These are phyloP conservation scores for Salvelinus namaycush DNA, from an alignment of 2,113 vertebrate genomes.

Conservation along the genomic window DNA sequence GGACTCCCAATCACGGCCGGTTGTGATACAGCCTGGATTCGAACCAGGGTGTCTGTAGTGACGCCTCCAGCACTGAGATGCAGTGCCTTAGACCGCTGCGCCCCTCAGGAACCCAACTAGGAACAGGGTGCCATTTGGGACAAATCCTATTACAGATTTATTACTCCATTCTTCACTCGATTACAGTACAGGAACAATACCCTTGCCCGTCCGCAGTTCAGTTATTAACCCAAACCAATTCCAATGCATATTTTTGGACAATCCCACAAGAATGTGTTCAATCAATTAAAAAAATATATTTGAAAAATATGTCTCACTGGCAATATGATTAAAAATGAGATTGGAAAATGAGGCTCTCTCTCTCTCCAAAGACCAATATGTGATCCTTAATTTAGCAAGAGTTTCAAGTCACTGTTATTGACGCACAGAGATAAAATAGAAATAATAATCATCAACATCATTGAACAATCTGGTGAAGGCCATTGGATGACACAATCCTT, in stretches of 20 bases:
- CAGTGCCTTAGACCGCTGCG: too few relatives aligned
- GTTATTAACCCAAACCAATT: constrained; percentile 4
- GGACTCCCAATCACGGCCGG: too few relatives aligned
- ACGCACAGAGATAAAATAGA: constrained; percentile 34
- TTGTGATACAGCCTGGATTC: too few relatives aligned
- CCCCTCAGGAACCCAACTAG: too few relatives aligned
- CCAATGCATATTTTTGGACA: constrained; percentile 7
- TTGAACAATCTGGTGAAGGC: neutral
- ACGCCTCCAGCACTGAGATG: too few relatives aligned
- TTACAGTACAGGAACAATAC: neutral
- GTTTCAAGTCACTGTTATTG: constrained; percentile 35
- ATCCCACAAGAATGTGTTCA: neutral
- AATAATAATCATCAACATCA: constrained; percentile 33
- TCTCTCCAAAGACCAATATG: constrained; percentile 25
- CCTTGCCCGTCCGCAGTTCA: neutral
- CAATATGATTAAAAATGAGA: neutral
- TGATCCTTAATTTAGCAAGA: constrained; percentile 23
- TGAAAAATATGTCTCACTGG: neutral
- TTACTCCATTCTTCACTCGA: too few relatives aligned
- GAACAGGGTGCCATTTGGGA: too few relatives aligned
- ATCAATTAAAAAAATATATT: neutral
- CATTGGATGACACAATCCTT: neutral
- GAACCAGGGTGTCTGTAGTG: too few relatives aligned
- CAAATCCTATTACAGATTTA: too few relatives aligned
- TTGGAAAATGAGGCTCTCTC: neutral